Base-by-base conservation (phyloP, 2,888 invertebrate species). In the Linhomoeus sp. region DNA sequence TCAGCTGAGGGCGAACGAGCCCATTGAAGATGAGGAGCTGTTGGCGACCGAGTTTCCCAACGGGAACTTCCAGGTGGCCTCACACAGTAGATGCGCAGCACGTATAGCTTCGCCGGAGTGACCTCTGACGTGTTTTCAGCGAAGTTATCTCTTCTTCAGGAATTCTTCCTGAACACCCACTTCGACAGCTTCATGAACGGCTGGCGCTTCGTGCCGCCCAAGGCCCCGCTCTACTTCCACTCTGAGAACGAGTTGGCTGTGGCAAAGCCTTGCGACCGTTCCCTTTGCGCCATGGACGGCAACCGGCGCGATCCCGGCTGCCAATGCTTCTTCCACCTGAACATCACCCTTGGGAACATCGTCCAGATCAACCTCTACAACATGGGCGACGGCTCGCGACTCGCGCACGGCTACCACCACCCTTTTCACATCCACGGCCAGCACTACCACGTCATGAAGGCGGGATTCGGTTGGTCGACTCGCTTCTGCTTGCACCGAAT, bases 141-240 rank as follows among this genome's bases (percentile, higher is more conserved):
- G 29, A 29, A 5, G 7, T 29, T 29, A 9, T 29, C 12, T 29
- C 12, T 9, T 29, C 51, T 53, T 22, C 49, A 58, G 56, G 60
- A 60, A 41, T 48, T 55, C 41, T 58, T 57, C 46, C 54, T 57
- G 47, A 60, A 58, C 49, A 60, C 60, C 59, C 56, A 60, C 50
- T 56, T 54, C 43, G 58, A 59, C 50, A 56, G 55, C 41, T 57
- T 58, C 47, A 51, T 58, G 43, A 55, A 60, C 23, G 58, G 58
- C 36, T 58, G 49, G 48, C 47, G 51, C 37, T 60, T 56, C 52
- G 45, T 51, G 20, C 51, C 50, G 20, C 59, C 60, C 29, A 52
- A 51, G 29, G 58, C 57, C 15, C 54, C 59, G 41, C 60, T 60
- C 12, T 58, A 61, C 41, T 60, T 53, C 47, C 52, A 61, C 39